These are phyloP conservation scores for Turnix velox DNA, from an alignment of 2,113 vertebrate species.

Conservation along the genomic window DNA sequence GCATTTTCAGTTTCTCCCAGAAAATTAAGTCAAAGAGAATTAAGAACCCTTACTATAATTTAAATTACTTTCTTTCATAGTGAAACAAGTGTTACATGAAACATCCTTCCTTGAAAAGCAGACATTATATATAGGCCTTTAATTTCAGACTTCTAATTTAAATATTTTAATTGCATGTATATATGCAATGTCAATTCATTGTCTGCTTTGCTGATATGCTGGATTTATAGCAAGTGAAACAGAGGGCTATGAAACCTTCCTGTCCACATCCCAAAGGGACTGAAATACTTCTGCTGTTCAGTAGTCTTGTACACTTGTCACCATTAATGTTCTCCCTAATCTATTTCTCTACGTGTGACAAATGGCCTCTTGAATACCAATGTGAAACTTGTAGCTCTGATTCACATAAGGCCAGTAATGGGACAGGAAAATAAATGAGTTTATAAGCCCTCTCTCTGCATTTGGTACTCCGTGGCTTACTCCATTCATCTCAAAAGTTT, in stretches of 20 bases:
- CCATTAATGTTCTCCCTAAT: background rate
- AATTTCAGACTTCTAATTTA: background rate
- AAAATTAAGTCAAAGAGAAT: background rate
- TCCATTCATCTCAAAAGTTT: background rate
- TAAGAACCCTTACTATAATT: background rate
- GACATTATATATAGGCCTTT: background rate
- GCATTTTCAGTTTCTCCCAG: background rate
- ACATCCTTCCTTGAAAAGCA: background rate
- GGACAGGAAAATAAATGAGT: background rate
- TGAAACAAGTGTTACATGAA: background rate
- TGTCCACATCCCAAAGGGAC: background rate
- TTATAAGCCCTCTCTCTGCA: background rate
- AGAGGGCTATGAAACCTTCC: background rate
- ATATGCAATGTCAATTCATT: background rate
- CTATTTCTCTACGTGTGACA: constrained; percentile 3
- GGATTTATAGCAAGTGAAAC: background rate
- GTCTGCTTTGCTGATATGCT: background rate
- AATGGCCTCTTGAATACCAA: background rate
- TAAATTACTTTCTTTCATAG: background rate
- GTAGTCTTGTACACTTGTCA: background rate
- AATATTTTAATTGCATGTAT: background rate
- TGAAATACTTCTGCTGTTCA: background rate
- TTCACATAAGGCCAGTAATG: background rate
- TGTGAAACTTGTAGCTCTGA: background rate
- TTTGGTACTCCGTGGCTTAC: background rate